These are phyloP conservation scores for Trissoscelio sp. DNA, from an alignment of 2,888 invertebrate species.

Conservation along the genomic window DNA sequence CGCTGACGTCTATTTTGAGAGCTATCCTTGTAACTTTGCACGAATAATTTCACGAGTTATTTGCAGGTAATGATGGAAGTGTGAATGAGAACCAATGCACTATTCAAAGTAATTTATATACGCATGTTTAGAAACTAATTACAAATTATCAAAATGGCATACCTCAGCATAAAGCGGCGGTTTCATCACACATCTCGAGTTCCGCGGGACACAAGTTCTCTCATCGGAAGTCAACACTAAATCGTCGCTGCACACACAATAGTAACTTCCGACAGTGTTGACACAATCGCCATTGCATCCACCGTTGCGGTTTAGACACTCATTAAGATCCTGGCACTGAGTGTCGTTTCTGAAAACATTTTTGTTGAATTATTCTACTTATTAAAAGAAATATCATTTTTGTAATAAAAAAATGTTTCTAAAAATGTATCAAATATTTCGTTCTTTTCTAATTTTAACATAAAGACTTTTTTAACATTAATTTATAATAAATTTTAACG, in stretches of 20 bases:
- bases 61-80: neutral
- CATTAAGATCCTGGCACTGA: slow-evolving; percentile 81
- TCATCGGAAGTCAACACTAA: slow-evolving; percentile 79
- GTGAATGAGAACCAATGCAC: neutral
- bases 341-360: slow-evolving; percentile 75
- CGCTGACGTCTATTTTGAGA: slow-evolving; percentile 16
- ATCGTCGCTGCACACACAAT: slow-evolving; percentile 80
- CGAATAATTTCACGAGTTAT: slow-evolving; percentile 37
- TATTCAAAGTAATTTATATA: slow-evolving; percentile 25
- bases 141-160: slow-evolving; percentile 58
- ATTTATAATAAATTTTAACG: too few relatives aligned
- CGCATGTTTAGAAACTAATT: slow-evolving; percentile 53
- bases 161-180: slow-evolving; percentile 78
- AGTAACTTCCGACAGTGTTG: slow-evolving; percentile 82
- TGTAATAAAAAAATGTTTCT: too few relatives aligned
- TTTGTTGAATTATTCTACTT: too few relatives aligned
- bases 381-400: too few relatives aligned
- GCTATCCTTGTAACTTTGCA: slow-evolving; percentile 24
- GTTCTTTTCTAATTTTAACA: too few relatives aligned
- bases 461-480: too few relatives aligned
- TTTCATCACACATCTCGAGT: slow-evolving; percentile 76
- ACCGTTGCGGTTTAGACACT: slow-evolving; percentile 80
- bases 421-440: neutral
- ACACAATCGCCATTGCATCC: slow-evolving; percentile 82
- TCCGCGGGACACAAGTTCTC: slow-evolving; percentile 78